Conservation (phyloP, 2,113 vertebrate genomes). For the Lagenorhynchus albirostris region DNA sequence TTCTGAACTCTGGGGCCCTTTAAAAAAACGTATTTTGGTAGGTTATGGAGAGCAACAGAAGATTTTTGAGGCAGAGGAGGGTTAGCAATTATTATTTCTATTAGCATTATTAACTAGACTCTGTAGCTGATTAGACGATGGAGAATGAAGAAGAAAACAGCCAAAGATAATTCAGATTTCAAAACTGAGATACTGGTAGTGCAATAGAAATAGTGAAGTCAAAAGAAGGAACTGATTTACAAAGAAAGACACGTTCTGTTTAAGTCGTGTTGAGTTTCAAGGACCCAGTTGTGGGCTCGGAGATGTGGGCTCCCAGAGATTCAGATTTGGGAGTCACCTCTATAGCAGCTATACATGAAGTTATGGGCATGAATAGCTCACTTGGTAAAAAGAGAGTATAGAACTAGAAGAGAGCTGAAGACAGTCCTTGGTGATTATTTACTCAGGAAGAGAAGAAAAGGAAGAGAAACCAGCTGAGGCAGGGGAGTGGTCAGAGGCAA, state of each 20-base stretch:
- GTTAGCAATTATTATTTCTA: not conserved
- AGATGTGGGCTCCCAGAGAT: not conserved
- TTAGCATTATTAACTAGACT: not conserved
- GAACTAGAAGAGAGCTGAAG: not conserved
- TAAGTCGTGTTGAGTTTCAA: constrained; percentile 23
- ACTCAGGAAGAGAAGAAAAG: not conserved
- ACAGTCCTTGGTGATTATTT: not conserved
- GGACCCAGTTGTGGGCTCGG: not conserved
- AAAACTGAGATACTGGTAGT: not conserved
- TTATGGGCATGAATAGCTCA: not conserved
- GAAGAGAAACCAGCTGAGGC: not conserved
- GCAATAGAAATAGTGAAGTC: not conserved
- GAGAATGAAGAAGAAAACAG: not conserved
- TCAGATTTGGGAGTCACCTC: constrained; percentile 8
- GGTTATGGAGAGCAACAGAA: not conserved
- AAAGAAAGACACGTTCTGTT: not conserved
- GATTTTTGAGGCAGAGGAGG: not conserved
- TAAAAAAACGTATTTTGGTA: not conserved
- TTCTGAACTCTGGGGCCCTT: constrained; percentile 21
- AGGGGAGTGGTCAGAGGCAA: not conserved
- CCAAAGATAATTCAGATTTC: constrained; percentile 8
- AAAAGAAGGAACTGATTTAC: not conserved
- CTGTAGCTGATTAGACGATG: not conserved
- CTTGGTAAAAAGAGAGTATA: not conserved
- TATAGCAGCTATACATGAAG: not conserved